These are phyloP conservation scores for Numenius arquata DNA, from an alignment of 2,113 vertebrate genomes.

Conservation along the genomic window DNA sequence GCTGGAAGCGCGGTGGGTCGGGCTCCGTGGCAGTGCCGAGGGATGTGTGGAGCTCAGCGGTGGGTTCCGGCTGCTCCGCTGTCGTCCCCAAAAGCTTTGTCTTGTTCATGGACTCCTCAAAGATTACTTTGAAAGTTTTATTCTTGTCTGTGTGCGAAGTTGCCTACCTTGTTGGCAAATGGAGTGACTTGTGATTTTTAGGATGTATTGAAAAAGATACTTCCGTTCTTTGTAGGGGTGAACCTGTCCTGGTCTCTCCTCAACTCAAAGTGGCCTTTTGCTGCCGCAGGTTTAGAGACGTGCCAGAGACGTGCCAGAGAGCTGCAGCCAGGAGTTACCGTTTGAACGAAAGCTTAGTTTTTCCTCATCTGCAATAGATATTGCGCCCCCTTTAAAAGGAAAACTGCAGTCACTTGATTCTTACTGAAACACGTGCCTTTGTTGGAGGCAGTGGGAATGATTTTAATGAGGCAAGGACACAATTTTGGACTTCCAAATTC, in stretches of 20 bases:
- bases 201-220: not conserved
- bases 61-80: not conserved
- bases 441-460: not conserved
- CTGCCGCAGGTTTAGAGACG: not conserved
- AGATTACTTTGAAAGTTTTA: not conserved
- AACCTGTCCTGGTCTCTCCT: not conserved
- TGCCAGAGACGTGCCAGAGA: not conserved
- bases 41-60: not conserved
- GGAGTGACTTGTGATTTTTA: not conserved
- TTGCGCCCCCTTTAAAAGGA: not conserved
- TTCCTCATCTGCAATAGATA: not conserved
- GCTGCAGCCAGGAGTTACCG: not conserved
- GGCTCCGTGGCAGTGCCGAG: not conserved
- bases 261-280: not conserved
- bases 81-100: not conserved
- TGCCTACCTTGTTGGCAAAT: not conserved
- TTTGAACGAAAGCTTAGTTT: not conserved
- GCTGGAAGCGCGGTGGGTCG: not conserved
- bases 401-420: not conserved
- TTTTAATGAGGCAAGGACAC: not conserved
- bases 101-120: not conserved
- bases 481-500: not conserved
- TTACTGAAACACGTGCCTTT: not conserved
- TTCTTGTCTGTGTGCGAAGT: not conserved
- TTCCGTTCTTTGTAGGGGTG: not conserved